These are phyloP conservation scores for Amblyopsis rosae DNA, from an alignment of 2,113 vertebrate genomes.

Conservation along the genomic window DNA sequence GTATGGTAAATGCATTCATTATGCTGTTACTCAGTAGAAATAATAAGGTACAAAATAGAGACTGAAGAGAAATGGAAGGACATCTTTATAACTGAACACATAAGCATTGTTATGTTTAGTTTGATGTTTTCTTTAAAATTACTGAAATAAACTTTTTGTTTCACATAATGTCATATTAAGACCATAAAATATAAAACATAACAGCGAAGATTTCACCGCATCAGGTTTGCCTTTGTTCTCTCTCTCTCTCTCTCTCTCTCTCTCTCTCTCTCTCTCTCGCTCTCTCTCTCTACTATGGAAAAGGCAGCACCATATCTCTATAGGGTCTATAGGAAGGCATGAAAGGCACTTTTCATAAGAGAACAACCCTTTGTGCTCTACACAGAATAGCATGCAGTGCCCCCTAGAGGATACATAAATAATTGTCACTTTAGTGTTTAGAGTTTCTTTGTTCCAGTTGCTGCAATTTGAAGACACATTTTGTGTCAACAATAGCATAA, in stretches of 20 bases:
- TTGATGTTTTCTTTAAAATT: too few species aligned
- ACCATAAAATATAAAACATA: too few species aligned
- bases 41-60: too few species aligned
- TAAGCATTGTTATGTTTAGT: too few species aligned
- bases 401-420: constrained; percentile 25
- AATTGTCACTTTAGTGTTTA: neutral
- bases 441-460: constrained; percentile 52
- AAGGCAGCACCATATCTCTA: constrained; percentile 3
- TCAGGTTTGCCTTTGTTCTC: neutral
- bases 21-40: too few species aligned
- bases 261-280: neutral
- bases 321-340: constrained; percentile 13
- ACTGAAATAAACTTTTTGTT: too few species aligned
- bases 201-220: neutral
- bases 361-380: constrained; percentile 48
- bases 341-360: neutral
- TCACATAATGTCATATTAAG: too few species aligned
- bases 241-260: neutral
- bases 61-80: too few species aligned
- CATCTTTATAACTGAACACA: too few species aligned
- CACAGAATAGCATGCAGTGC: constrained; percentile 38
- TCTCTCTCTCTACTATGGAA: constrained; percentile 3
- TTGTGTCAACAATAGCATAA: neutral
- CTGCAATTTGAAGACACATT: neutral
- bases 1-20: too few species aligned